A percentile compares a stretch with the other conserved stretches of the same genome.
These are phyloP conservation scores for Caenorhabditis doughertyi DNA, from an alignment of 2,888 invertebrate species.

Conservation along the genomic window DNA sequence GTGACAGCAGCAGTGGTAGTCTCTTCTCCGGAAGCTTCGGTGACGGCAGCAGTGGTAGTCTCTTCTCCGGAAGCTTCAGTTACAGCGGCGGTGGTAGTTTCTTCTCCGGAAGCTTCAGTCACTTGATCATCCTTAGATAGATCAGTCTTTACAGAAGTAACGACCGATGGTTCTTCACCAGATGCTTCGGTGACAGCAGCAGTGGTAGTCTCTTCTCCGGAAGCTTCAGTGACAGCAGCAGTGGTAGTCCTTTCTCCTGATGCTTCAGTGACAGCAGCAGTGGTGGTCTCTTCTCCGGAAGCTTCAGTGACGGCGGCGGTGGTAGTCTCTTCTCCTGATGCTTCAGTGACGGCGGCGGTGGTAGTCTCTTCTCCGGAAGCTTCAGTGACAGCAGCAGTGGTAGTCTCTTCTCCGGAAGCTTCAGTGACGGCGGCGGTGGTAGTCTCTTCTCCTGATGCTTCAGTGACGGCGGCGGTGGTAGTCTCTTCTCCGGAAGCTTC, in stretches of 20 bases:
- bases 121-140: conserved; percentile 7
- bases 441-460: conserved; percentile 46
- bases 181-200: conserved; percentile 33
- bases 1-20: conserved; percentile 28
- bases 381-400: neutral
- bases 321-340: conserved; percentile 45
- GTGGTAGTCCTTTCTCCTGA: conserved; percentile 29
- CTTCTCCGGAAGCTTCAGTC: conserved; percentile 47
- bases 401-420: conserved; percentile 14
- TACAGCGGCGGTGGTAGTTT: conserved; percentile 30
- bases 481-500: conserved; percentile 28
- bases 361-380: conserved; percentile 38
- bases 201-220: conserved; percentile 41
- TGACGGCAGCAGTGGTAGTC: conserved; percentile 22
- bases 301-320: conserved; percentile 24
- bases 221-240: neutral
- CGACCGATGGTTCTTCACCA: conserved; percentile 14
- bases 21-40: conserved; percentile 37
- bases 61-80: conserved; percentile 28
- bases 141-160: conserved; percentile 5
- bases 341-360: conserved; percentile 40
- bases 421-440: conserved; percentile 38
- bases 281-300: conserved; percentile 41
- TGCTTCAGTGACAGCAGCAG: conserved; percentile 32
- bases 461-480: conserved; percentile 27